Base-by-base conservation (phyloP, 2,888 invertebrate species). In the Harpalus rubripes region DNA sequence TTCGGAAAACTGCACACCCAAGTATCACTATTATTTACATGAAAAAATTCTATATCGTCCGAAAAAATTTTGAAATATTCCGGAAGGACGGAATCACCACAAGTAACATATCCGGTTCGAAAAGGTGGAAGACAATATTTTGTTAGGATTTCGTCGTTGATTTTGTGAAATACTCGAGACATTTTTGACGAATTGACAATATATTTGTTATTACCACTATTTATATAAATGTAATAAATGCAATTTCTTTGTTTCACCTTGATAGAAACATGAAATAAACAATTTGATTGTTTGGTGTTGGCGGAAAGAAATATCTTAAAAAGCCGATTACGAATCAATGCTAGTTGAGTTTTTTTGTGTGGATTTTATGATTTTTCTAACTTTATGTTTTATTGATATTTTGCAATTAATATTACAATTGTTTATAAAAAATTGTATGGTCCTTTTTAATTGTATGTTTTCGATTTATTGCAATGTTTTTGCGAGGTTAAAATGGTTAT, bases 1-100 rank as follows among this genome's bases (percentile, higher is more conserved):
- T 84, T 84, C 5, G 83, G 83, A 76, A 84, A 84, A 84, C 83
- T 84, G 61, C 83, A 84, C 8, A 84, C 63, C 83, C 83, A 84
- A 7, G 52, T 59, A 84, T 84, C 83, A 41, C 22, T 76, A 16
- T 44, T 61, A 44, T 76, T 63, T 39, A 84, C 32, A 44, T 76
- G n/a, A n/a, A 84, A 84, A 10, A 26, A 22, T 18, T 84, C 61
- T 15, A 84, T 44, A 8, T 58, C 58, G 22, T 84, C 12, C 16
- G 83, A 74, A 39, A 61, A 59, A 7, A 39, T 76, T 52, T 61
- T 76, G 41, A 52, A 84, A 61, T 84, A 76, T 84, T 84, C 83
- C 0, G 83, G 61, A 22, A 84, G 12, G 18, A 84, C 76, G 63
- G 61, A 74, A 76, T 76, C 58, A 22, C 52, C 76, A 18, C 41